These are phyloP conservation scores for Melanotaenia trifasciata DNA, from an alignment of 2,797 vertebrate genomes.

Conservation along the genomic window DNA sequence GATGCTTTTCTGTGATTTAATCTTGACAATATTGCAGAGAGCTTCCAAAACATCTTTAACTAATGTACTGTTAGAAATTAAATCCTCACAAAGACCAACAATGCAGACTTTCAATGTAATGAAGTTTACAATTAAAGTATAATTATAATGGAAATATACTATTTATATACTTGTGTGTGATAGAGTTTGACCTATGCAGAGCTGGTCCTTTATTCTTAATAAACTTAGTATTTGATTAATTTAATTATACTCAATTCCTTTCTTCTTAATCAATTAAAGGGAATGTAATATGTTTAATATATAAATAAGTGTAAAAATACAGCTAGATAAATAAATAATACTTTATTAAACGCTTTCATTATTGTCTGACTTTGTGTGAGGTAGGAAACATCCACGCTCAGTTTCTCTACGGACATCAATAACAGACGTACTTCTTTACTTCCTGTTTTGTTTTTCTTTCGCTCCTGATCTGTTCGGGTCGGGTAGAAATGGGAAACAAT, in stretches of 20 bases:
- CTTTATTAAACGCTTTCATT: neutral
- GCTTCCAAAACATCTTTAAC: neutral
- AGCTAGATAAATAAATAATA: too few relatives aligned
- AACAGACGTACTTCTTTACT: constrained; percentile 59
- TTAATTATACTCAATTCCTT: neutral
- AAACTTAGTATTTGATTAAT: neutral
- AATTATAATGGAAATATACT: neutral
- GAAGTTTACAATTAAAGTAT: neutral
- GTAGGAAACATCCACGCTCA: neutral
- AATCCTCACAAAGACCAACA: neutral
- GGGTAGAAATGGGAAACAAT: constrained; percentile 65
- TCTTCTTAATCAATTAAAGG: neutral
- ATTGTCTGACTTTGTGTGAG: too few relatives aligned
- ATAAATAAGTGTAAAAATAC: too few relatives aligned
- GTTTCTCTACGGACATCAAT: constrained; percentile 74
- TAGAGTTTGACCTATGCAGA: too few relatives aligned
- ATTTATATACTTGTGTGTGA: too few relatives aligned
- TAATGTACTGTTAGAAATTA: neutral
- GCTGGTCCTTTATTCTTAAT: too few relatives aligned
- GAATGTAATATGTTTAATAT: too few relatives aligned
- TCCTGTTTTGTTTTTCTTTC: constrained; percentile 81
- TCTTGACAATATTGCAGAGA: neutral
- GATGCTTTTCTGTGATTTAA: neutral
- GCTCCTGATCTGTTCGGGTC: constrained; percentile 38
- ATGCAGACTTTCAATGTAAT: neutral